Evolutionary conservation across 23 tunicate genomes (phyloP), one percentile per base, ranked within the genome.

Genomic region (Trididemnum miniatum): DNA sequence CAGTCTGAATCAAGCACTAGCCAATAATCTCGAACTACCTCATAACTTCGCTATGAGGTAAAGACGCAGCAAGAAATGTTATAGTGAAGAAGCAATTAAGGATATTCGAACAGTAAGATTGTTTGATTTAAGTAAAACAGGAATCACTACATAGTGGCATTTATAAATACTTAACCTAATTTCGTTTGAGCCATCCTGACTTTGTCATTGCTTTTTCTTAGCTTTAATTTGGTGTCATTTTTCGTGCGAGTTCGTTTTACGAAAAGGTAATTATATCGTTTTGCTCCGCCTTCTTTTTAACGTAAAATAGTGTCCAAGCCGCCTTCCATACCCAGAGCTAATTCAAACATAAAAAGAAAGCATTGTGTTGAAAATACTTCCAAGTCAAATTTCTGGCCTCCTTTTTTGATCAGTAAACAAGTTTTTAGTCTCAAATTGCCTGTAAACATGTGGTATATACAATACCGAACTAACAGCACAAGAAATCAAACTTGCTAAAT

Each of bases 371-470:
- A 32, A 67, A 67, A 67, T 67, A 33, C 37, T 26, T 20, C 67
- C 37, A 22, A 33, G 37, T 9, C 38, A 67, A 12, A 67, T 32
- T 67, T 32, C 38, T 67, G 25, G 37, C 38, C 75, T 67, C 20
- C 38, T 33, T 67, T 67, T 31, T 32, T 67, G 32, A 31, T 67
- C n/a, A 33, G 20, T 67, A 67, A 67, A 67, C 75, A 67, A 67
- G 38, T 31, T 67, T 67, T 67, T 30, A 15, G 5, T 31, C 38
- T 67, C 75, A 33, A 67, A 67, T 67, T 30, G 75, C 75, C 38
- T 67, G 38, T 67, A 30, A 31, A 67, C 75, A 67, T 30, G 75
- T 67, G n/a, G 3, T 67, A 38, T 67, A 67, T 32, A 67, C 75
- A 67, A 30, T 31, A n/a, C 25, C 5, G 15, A 24, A n/a, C 67